A percentile compares a stretch with the other conserved stretches of the same genome.
Conservation (phyloP, 2,797 vertebrate species). For the Ptychobarbus kaznakovi region DNA sequence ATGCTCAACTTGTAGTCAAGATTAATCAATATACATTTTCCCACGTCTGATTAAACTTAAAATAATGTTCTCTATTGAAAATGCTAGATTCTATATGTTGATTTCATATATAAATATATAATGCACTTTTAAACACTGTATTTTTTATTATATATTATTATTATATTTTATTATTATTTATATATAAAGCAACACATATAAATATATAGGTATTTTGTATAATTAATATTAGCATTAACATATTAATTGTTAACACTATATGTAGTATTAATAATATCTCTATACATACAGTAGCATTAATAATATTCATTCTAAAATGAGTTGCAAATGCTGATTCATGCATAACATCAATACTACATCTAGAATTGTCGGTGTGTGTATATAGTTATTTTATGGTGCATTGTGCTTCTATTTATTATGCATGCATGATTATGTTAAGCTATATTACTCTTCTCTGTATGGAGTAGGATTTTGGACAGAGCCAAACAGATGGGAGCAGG, state of each 20-base stretch:
- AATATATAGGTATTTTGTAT: no score
- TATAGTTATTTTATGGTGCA: not conserved
- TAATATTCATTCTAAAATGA: no score
- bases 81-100: not conserved
- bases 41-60: not conserved
- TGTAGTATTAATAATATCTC: no score
- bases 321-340: no score
- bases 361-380: not conserved
- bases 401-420: conserved; percentile 2
- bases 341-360: no score
- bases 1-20: not conserved
- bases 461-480: not conserved
- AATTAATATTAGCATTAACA: no score
- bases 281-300: no score
- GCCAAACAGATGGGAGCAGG: conserved; percentile 45
- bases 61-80: not conserved
- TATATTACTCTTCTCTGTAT: not conserved
- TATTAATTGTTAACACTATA: no score
- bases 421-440: not conserved
- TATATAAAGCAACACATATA: no score
- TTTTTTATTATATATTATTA: no score
- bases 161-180: no score
- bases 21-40: not conserved
- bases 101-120: not conserved
- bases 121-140: not conserved